Evolutionary conservation across 2,888 invertebrate genomes (phyloP), one percentile per base, ranked within the genome.

Genomic region (Calameuta pallipes): DNA sequence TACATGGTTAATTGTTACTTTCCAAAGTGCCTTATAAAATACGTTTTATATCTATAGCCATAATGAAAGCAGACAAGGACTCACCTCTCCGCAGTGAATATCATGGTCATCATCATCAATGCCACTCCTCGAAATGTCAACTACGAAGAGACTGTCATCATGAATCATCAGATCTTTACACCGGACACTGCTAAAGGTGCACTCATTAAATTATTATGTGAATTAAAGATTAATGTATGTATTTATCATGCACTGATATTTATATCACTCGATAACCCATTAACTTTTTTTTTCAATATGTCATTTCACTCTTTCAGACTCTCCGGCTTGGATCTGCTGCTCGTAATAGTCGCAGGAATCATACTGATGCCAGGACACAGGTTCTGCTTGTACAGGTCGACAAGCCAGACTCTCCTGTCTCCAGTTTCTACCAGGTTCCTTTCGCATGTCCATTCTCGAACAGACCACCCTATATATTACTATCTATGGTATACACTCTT

Each of bases 401-500:
- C 31, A 34, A 71, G 71, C 31, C 31, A 71, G 71, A 31, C 71
- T 30, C 71, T 71, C 71, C 71, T 71, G 71, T 71, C 71, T 71
- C 71, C 71, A 71, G 33, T 71, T 33, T 71, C 71, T 71, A 33
- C 34, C 71, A 33, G 31, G 31, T 15, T 71, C 71, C 71, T 71
- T 71, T 33, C 71, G 41, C 41, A 56, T 56, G 41, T 56, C 41
- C 41, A 56, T 56, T 56, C 23, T 56, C 41, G 41, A 56, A 56
- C 41, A 56, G 41, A 56, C 23, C 41, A 56, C 41, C 41, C 41
- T 56, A 23, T 56, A 56, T 23, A 56, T 56, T 56, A 9, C 41
- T 56, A 56, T 56, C 41, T 4, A 56, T 6, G 23, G 23, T 9
- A 56, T 9, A 56, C 23, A 23, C 23, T 56, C 41, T 56, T 56